phyloP scores from a whole-genome alignment of 2,113 vertebrate species.

The Platycercus adscitus region DNA sequence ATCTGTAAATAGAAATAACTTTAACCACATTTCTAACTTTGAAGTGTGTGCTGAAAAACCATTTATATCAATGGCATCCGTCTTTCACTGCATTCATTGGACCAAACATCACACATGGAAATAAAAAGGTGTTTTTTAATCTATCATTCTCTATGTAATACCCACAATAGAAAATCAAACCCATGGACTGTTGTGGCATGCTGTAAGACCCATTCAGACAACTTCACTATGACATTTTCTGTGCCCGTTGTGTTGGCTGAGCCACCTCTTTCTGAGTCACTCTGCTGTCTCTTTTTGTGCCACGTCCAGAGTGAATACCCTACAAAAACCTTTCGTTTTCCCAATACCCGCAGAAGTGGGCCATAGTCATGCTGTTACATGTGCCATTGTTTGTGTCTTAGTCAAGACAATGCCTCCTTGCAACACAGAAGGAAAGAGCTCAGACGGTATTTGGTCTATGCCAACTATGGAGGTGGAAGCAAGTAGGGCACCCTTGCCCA shows the following conservation, averaged over 20 bases:
- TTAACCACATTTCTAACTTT: background rate
- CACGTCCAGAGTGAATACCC: fast-evolving
- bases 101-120: background rate
- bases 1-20: background rate
- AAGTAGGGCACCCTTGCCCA: fast-evolving
- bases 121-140: background rate
- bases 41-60: background rate
- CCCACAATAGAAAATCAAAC: fast-evolving
- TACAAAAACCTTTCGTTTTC: background rate
- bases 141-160: background rate
- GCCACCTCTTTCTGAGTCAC: background rate
- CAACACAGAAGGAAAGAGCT: background rate
- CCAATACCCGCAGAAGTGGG: background rate
- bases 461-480: background rate
- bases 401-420: background rate
- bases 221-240: background rate
- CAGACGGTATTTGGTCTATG: fast-evolving
- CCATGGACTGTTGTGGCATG: fast-evolving
- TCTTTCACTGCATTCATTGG: background rate
- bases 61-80: background rate
- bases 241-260: background rate
- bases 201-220: background rate
- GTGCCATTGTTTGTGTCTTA: fast-evolving
- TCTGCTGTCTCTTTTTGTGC: background rate
- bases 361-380: fast-evolving